These are phyloP conservation scores for Lanistes nyassanus DNA, from an alignment of 1,140 invertebrate species.

Conservation along the genomic window DNA sequence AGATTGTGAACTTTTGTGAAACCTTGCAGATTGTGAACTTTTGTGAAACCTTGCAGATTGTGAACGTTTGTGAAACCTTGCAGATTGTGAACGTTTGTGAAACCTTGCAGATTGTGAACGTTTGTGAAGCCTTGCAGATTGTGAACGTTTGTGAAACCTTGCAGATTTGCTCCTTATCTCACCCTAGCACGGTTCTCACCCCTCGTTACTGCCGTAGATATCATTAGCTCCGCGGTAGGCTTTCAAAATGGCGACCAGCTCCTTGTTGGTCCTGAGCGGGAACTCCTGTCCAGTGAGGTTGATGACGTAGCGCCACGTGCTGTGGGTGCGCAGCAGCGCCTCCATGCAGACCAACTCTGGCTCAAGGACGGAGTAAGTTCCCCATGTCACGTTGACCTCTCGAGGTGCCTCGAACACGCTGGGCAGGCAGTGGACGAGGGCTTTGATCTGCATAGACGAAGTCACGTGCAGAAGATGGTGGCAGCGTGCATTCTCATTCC, in stretches of 20 bases:
- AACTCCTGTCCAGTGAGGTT: slow-evolving; percentile 56
- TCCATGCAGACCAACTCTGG: slow-evolving; percentile 45
- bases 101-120: no score
- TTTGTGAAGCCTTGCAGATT: no score
- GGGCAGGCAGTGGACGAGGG: slow-evolving; percentile 48
- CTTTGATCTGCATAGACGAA: slow-evolving; percentile 26
- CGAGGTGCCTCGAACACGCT: slow-evolving; percentile 50
- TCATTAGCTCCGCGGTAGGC: slow-evolving; percentile 46
- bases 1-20: no score
- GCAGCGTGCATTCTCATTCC: no score
- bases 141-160: no score
- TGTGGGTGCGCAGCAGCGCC: slow-evolving; percentile 29
- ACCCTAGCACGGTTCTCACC: slow-evolving; percentile 33
- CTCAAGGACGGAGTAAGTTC: slow-evolving; percentile 34
- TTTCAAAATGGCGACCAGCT: slow-evolving; percentile 47
- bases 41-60: no score
- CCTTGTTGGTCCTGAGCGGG: slow-evolving; percentile 51
- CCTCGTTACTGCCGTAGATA: slow-evolving; percentile 26
- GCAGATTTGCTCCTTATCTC: no score
- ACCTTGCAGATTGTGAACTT: no score
- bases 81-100: no score
- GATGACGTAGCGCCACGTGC: slow-evolving; percentile 54
- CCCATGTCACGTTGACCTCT: slow-evolving; percentile 36
- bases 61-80: no score
- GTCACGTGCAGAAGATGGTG: no score